Percentiles rank a stretch among this genome's conserved stretches.
Evolutionary conservation across 2,797 vertebrate genomes (phyloP).

Genomic region (Scleropages formosus): DNA sequence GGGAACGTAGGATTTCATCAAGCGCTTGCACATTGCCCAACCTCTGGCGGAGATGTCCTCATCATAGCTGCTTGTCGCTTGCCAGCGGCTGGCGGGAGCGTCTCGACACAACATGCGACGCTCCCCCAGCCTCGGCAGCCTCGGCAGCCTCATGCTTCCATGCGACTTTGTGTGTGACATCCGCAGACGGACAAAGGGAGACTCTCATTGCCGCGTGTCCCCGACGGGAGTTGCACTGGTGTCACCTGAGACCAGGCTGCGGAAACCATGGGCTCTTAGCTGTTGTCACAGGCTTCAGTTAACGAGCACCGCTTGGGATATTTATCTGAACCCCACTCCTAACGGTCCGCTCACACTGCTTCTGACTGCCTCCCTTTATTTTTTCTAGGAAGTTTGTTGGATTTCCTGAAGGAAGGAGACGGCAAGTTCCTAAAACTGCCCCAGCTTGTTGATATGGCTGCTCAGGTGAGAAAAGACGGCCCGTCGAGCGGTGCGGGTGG

Average conservation of each 20-base stretch:
- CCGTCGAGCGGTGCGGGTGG: too few species aligned
- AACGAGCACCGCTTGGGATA: neutral
- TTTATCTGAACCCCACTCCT: neutral
- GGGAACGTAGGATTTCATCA: too few species aligned
- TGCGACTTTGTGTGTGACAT: too few species aligned
- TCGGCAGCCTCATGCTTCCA: too few species aligned
- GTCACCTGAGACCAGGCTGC: constrained; percentile 14
- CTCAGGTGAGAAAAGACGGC: constrained; percentile 73
- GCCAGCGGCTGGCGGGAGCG: too few species aligned
- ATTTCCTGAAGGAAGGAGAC: constrained; percentile 94
- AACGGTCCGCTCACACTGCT: neutral
- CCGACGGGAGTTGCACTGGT: constrained; percentile 22
- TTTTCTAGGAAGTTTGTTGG: constrained; percentile 84
- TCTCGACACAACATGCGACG: too few species aligned
- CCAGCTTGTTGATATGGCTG: constrained; percentile 92
- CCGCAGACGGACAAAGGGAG: constrained; percentile 4
- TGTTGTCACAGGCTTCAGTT: neutral
- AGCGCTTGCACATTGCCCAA: too few species aligned
- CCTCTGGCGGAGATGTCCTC: too few species aligned
- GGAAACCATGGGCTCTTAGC: neutral
- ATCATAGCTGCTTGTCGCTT: too few species aligned
- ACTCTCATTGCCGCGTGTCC: neutral
- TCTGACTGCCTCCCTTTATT: constrained; percentile 23
- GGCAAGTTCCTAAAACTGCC: constrained; percentile 91
- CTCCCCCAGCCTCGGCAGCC: too few species aligned